phyloP scores from a whole-genome alignment of 2,797 vertebrate genomes.

The Rhodeus uyekii region DNA sequence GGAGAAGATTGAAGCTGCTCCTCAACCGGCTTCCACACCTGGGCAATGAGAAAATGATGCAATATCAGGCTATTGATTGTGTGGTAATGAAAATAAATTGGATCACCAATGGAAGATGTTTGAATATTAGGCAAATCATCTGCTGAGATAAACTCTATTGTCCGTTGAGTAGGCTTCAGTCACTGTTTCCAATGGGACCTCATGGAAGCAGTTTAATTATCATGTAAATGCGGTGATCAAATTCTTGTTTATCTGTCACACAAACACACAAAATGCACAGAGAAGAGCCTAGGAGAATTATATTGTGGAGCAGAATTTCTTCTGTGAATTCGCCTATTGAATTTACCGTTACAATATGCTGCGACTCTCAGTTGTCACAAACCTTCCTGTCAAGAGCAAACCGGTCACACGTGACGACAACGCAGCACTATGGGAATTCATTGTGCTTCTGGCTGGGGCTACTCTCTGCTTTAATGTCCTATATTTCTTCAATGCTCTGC shows the following conservation, averaged over 20 bases:
- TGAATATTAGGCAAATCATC: not conserved
- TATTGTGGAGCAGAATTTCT: not conserved
- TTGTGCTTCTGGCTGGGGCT: conserved; percentile 39
- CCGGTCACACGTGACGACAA: conserved; percentile 58
- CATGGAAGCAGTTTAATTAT: conserved; percentile 4
- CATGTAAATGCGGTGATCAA: not conserved
- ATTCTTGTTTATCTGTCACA: not conserved
- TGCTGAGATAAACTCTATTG: not conserved
- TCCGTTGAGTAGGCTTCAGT: not conserved
- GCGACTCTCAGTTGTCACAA: conserved; percentile 56
- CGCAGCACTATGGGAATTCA: conserved; percentile 42
- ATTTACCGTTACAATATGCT: conserved; percentile 51
- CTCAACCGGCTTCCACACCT: not conserved
- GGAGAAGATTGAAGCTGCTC: not conserved
- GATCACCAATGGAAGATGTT: not conserved
- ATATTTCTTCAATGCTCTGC: conserved; percentile 49
- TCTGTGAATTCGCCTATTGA: conserved; percentile 41
- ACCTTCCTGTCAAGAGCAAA: conserved; percentile 59
- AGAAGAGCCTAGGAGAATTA: not conserved
- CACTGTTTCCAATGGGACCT: not conserved
- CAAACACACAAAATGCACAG: not conserved
- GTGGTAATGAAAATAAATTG: not conserved
- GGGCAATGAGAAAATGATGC: not conserved
- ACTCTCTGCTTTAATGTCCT: conserved; percentile 51
- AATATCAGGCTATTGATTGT: not conserved